Conservation (phyloP, 2,888 invertebrate species). For the Lepeophtheirus nordmannii region DNA sequence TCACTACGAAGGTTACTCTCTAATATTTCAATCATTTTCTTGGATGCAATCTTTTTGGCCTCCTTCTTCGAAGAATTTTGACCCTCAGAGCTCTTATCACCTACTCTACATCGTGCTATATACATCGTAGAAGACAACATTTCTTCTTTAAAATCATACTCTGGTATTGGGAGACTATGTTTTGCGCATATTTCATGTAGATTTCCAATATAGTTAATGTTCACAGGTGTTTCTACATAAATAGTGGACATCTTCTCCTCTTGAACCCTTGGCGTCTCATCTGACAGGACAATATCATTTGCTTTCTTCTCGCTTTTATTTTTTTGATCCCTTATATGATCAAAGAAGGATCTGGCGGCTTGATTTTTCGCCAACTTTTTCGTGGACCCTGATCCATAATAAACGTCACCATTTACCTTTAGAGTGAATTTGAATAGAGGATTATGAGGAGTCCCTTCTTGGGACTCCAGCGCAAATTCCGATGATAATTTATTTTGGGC, state of each 20-base stretch:
- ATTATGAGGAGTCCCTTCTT: too few species aligned
- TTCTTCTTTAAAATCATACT: neutral
- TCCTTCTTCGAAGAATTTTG: constrained; percentile 16
- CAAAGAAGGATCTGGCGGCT: neutral
- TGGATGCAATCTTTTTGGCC: constrained; percentile 12
- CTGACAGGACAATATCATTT: too few species aligned
- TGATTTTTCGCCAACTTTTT: constrained; percentile 13
- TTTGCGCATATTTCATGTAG: constrained; percentile 20
- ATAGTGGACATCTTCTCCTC: too few species aligned
- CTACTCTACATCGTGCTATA: neutral
- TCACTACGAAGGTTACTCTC: neutral
- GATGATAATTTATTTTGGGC: too few species aligned
- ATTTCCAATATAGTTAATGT: constrained; percentile 2
- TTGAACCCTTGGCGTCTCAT: too few species aligned
- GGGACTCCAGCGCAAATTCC: too few species aligned
- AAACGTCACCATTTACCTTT: too few species aligned
- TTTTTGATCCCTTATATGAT: neutral
- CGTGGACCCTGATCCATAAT: neutral
- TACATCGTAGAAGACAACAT: neutral
- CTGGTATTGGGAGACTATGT: constrained; percentile 3
- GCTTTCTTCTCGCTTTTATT: too few species aligned
- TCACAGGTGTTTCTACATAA: too few species aligned
- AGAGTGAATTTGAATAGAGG: too few species aligned
- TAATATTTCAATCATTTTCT: constrained; percentile 1
- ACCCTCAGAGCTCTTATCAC: neutral